Evolutionary conservation across 2,797 vertebrate genomes (phyloP).

Genomic region (Onychomys leucogaster): DNA sequence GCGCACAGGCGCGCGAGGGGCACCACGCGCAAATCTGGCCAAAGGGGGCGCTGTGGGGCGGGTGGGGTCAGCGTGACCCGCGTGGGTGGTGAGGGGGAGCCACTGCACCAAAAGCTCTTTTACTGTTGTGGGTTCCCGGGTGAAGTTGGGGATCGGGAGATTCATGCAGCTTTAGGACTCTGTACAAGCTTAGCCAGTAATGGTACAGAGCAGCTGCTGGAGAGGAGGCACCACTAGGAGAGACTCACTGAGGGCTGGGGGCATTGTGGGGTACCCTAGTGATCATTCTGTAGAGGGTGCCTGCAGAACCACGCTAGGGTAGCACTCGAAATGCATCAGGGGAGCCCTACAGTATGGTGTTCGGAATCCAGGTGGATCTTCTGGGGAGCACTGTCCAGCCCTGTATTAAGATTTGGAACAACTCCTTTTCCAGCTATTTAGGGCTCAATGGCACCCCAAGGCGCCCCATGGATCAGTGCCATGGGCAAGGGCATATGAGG

Average conservation of each 20-base stretch:
- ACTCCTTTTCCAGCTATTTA: not conserved
- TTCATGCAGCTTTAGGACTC: not conserved
- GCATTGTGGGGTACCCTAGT: not conserved
- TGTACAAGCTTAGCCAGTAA: not conserved
- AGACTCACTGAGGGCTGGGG: not conserved
- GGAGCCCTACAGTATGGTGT: not conserved
- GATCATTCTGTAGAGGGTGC: not conserved
- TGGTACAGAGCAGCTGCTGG: not conserved
- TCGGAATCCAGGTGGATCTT: not conserved
- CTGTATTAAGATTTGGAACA: not conserved
- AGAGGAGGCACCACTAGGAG: not conserved
- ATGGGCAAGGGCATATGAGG: not conserved
- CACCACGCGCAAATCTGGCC: not conserved
- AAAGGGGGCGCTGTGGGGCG: slow-evolving; percentile 72
- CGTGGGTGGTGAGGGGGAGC: slow-evolving; percentile 3
- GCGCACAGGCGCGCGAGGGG: slow-evolving; percentile 17
- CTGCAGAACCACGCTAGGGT: not conserved
- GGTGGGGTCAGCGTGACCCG: slow-evolving; percentile 51
- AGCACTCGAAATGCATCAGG: not conserved
- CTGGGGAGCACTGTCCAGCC: not conserved
- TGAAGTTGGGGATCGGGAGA: not conserved
- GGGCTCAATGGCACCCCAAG: not conserved
- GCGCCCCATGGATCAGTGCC: not conserved
- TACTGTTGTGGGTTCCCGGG: not conserved
- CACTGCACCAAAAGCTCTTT: not conserved